phyloP scores from a whole-genome alignment of 2,888 invertebrate genomes.

The Argynnis bischoffii region DNA sequence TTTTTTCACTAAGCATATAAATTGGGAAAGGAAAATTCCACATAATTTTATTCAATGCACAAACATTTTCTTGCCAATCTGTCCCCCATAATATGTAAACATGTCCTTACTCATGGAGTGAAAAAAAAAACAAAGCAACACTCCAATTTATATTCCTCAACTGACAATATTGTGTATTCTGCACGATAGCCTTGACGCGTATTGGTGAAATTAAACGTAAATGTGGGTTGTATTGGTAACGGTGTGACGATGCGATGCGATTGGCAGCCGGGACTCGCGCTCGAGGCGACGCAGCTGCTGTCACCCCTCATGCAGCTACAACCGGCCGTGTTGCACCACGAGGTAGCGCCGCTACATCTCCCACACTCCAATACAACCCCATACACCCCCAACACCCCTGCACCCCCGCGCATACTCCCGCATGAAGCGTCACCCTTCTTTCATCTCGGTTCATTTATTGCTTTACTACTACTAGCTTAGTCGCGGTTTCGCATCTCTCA shows the following conservation, averaged over 20 bases:
- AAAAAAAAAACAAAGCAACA: not conserved
- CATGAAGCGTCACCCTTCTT: too few species aligned
- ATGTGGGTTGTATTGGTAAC: slow-evolving; percentile 2
- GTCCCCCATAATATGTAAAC: not conserved
- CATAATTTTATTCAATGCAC: too few species aligned
- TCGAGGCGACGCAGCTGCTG: slow-evolving; percentile 65
- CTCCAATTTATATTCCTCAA: not conserved
- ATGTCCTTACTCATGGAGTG: slow-evolving; percentile 5
- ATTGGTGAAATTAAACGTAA: not conserved
- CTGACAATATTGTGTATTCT: slow-evolving; percentile 1
- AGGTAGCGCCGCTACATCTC: slow-evolving; percentile 52
- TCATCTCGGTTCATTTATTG: too few species aligned
- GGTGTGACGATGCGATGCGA: slow-evolving; percentile 18
- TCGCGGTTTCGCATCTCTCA: too few species aligned
- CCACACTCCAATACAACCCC: not conserved
- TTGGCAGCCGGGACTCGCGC: slow-evolving; percentile 59
- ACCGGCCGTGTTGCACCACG: slow-evolving; percentile 61
- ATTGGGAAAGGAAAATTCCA: too few species aligned
- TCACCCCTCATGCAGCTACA: slow-evolving; percentile 64
- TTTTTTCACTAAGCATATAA: too few species aligned
- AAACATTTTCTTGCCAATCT: not conserved
- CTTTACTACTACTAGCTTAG: too few species aligned
- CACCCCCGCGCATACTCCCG: too few species aligned
- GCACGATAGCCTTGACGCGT: not conserved
- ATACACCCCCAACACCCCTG: too few species aligned